These are phyloP conservation scores for Nomada ruficornis DNA, from an alignment of 2,888 invertebrate species.

Conservation along the genomic window DNA sequence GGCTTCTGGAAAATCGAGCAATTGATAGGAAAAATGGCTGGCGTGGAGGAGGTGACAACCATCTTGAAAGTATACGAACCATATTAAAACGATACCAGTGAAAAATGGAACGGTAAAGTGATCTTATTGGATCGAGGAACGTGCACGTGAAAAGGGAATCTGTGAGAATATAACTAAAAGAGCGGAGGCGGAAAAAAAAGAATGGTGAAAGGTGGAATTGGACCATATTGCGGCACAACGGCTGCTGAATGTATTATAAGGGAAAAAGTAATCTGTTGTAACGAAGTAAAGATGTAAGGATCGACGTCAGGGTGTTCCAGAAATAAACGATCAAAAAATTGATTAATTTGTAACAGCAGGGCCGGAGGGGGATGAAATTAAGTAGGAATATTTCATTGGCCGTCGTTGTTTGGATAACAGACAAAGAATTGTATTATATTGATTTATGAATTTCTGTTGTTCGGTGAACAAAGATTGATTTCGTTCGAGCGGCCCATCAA, in stretches of 20 bases:
- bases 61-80: constrained; percentile 31
- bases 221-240: constrained; percentile 54
- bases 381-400: not conserved
- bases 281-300: constrained; percentile 35
- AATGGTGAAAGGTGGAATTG: constrained; percentile 39
- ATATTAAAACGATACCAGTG: constrained; percentile 5
- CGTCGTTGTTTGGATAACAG: not conserved
- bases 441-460: not conserved
- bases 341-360: no score
- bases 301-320: constrained; percentile 25
- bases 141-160: not conserved
- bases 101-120: constrained; percentile 36
- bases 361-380: not conserved
- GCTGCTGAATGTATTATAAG: constrained; percentile 55
- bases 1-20: not conserved
- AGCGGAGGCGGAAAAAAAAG: not conserved
- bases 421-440: not conserved
- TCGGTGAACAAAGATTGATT: not conserved
- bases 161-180: constrained; percentile 6
- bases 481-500: not conserved
- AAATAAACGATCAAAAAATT: not conserved
- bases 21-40: not conserved
- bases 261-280: constrained; percentile 53
- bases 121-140: constrained; percentile 27
- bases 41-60: not conserved